Base-by-base conservation (phyloP, 2,797 vertebrate species). In the Molossus alvarezi region DNA sequence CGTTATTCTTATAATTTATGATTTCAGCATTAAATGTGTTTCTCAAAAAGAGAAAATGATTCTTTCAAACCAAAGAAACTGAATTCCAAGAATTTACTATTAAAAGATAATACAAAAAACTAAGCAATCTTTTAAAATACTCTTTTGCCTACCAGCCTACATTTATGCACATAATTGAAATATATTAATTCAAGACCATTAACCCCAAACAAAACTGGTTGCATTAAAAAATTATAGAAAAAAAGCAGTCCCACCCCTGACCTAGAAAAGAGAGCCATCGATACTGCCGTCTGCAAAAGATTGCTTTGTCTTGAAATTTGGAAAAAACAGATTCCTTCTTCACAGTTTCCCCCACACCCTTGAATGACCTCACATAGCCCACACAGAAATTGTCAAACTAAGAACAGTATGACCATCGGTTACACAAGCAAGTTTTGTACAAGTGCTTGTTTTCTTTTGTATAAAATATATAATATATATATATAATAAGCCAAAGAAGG, bases 1-100 rank as follows among this genome's bases (percentile, higher is more conserved):
- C n/a, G 67, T 23, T 76, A 81, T 91, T 94, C 95, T 91, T 94
- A 60, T 84, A 91, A 87, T 79, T 95, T 87, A 69, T 94, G 85
- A 91, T 72, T 80, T 81, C 84, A 79, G 27, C 76, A 77, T 91
- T 86, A 94, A 76, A 80, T 77, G 88, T 85, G 91, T 82, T 88
- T 94, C 77, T 95, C 84, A 5, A n/a, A 95, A 96, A 75, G 88
- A 80, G 7, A 73, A 95, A 90, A 37, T 8, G 67, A 69, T 83
- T 85, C 69, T 88, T 80, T 82, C 37, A 88, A 91, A 71, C 23
- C 76, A 79, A 77, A 55, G 55, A 95, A 95, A 53, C 51, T 55
- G 58, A 91, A 94, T 94, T 97, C 60, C 65, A 84, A 94, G 67
- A 51, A 88, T 91, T 85, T 92, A 53, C 67, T 94, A 79, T 69